Evolutionary conservation across 2,797 vertebrate genomes (phyloP), one percentile per base, ranked within the genome.

Genomic region (Phoxinus dragarum): DNA sequence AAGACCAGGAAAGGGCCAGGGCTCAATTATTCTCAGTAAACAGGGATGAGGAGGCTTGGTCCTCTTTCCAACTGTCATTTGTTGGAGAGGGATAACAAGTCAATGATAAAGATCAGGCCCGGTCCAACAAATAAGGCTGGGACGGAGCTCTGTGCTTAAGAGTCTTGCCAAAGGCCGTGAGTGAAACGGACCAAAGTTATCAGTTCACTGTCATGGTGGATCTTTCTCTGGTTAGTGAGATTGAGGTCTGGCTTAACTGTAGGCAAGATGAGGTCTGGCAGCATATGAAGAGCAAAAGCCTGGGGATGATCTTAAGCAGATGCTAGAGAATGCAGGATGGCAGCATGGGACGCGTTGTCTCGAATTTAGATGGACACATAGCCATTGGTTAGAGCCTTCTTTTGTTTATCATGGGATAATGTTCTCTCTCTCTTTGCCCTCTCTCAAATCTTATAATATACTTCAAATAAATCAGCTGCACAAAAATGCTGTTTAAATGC

Each of bases 21-120:
- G 59, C 81, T 89, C 83, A 76, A 88, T 89, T 86, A 87, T 80
- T 81, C 54, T 40, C 69, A 84, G 76, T 82, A 74, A 86, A 87
- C 66, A 59, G 56, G 85, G 44, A 69, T 61, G 12, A 69, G 78
- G 61, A 81, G 67, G 23, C 66, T 66, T 16, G 34, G 82, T 69
- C 75, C 71, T 72, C n/a, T 34, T 61, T 84, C 61, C 69, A 34
- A 84, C 47, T 59, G 79, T 81, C 75, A 42, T 85, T 86, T 88
- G 59, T 77, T 52, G 73, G 73, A 81, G 40, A 84, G 75, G 81
- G 85, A 88, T 88, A 85, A 86, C 34, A 69, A 83, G 80, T 59
- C 83, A 21, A 40, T 81, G 77, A 88, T 89, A 79, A 87, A 86
- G 85, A 89, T 88, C 81, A 52, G 59, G 44, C 34, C 69, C 42